Evolutionary conservation across 2,113 vertebrate genomes (phyloP), one percentile per base, ranked within the genome.

Genomic region (Petrocephalus zakoni): DNA sequence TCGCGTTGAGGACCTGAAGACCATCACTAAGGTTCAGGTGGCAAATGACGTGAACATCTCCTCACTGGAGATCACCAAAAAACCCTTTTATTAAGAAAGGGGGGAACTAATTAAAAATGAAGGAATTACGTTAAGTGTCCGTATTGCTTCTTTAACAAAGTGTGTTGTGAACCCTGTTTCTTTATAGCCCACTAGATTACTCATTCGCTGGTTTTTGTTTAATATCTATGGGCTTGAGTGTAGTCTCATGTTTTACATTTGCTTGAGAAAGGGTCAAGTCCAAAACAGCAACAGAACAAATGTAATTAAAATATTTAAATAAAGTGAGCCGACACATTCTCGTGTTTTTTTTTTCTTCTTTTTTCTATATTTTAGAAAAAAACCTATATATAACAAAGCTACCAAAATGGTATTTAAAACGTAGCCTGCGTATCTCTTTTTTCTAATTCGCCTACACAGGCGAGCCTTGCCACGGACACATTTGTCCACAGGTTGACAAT

Each of bases 11-110:
- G 93, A 94, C 0, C 95, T 97, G 88, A 93, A 94, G 0, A 89
- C 93, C 56, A 90, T 96, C 92, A 96, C 92, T 87, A 95, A 95
- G 87, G 91, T 97, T 68, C 95, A 95, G 90, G 94, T 97, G 87
- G 92, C 95, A 51, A 94, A 96, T 0, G 95, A 96, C 55, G 92
- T 95, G 87, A 91, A 90, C 25, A 94, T 97, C 93, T 95, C 93
- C 52, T 95, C 95, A 0, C 93, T 97, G 88, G 95, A 97, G 92
- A 94, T 97, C 91, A 93, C 90, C 90, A 95, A 93, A 91, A 90
- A 93, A 87, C 92, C 64, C 52, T 93, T 95, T 87, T 94, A 92
- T 5, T 95, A 94, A n/a, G n/a, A n/a, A n/a, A n/a, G n/a, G n/a
- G n/a, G n/a, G n/a, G n/a, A n/a, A n/a, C n/a, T n/a, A n/a, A n/a